phyloP scores from a whole-genome alignment of 1,140 invertebrate species.

The Polyergus mexicanus region DNA sequence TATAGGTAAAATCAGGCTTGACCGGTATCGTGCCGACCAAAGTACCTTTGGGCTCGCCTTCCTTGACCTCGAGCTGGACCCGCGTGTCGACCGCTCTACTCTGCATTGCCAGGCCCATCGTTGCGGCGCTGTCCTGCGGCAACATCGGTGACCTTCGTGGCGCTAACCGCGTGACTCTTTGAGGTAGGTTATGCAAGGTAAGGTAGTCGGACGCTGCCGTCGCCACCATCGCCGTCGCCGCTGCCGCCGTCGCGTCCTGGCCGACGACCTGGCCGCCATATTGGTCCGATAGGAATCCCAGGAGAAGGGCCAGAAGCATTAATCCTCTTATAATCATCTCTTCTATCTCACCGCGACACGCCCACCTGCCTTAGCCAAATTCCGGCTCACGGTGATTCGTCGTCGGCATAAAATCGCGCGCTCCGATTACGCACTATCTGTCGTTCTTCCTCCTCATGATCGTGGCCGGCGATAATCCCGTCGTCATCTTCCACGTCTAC shows the following conservation, averaged over 20 bases:
- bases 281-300: slow-evolving; percentile 79
- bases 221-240: slow-evolving; percentile 60
- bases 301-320: slow-evolving; percentile 79
- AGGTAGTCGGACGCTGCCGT: slow-evolving; percentile 47
- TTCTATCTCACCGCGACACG: slow-evolving; percentile 66
- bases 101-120: slow-evolving; percentile 90
- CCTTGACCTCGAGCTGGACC: slow-evolving; percentile 93
- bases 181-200: slow-evolving; percentile 65
- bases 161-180: slow-evolving; percentile 83
- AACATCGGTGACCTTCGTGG: slow-evolving; percentile 83
- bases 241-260: slow-evolving; percentile 41
- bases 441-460: slow-evolving; percentile 82
- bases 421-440: slow-evolving; percentile 77
- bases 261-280: slow-evolving; percentile 73
- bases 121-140: slow-evolving; percentile 77
- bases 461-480: slow-evolving; percentile 71
- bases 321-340: slow-evolving; percentile 80
- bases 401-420: slow-evolving; percentile 70
- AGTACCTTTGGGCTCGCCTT: slow-evolving; percentile 93
- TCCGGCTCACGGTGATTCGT: slow-evolving; percentile 51
- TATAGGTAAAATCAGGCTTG: slow-evolving; percentile 94
- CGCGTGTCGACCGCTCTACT: slow-evolving; percentile 94
- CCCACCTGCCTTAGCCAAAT: slow-evolving; percentile 74
- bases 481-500: slow-evolving; percentile 79
- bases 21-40: slow-evolving; percentile 94